A percentile compares a stretch with the other conserved stretches of the same genome.
These are phyloP conservation scores for Drymonia ruficornis DNA, from an alignment of 2,888 invertebrate species.

Conservation along the genomic window DNA sequence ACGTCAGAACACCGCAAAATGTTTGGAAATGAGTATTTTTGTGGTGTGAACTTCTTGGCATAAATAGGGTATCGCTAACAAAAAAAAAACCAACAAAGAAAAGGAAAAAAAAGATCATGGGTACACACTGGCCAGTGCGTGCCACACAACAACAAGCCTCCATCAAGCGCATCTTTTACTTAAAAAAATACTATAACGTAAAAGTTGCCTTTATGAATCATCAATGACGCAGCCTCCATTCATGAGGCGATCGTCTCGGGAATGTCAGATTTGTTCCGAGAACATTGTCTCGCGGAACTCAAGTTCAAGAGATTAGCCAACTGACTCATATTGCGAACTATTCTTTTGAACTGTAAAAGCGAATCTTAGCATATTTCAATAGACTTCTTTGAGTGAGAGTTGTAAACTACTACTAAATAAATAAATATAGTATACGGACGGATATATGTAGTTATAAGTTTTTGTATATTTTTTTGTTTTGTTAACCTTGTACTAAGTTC, in stretches of 20 bases:
- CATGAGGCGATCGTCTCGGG: slow-evolving; percentile 40
- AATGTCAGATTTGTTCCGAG: slow-evolving; percentile 49
- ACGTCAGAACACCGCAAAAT: background rate
- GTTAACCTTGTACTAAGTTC: slow-evolving; percentile 38
- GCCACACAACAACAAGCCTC: background rate
- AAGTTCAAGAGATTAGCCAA: slow-evolving; percentile 25
- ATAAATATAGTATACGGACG: no score
- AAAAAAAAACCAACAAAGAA: no score
- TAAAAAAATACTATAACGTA: slow-evolving; percentile 29
- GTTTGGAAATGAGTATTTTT: background rate
- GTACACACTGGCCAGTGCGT: background rate
- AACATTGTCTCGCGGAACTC: slow-evolving; percentile 36
- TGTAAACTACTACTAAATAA: no score
- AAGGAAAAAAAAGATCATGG: background rate
- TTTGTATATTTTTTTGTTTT: slow-evolving; percentile 11
- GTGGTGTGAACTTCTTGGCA: background rate
- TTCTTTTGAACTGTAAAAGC: slow-evolving; percentile 1
- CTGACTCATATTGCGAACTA: slow-evolving; percentile 33
- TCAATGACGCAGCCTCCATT: slow-evolving; percentile 52
- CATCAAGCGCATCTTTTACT: slow-evolving; percentile 2
- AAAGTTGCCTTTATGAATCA: slow-evolving; percentile 43
- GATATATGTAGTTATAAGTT: background rate
- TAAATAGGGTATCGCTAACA: no score
- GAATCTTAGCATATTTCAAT: background rate
- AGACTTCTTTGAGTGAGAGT: no score